Evolutionary conservation across 23 tunicate species (phyloP), one percentile per base, ranked within the genome.

Genomic region (Ciona savignyi): DNA sequence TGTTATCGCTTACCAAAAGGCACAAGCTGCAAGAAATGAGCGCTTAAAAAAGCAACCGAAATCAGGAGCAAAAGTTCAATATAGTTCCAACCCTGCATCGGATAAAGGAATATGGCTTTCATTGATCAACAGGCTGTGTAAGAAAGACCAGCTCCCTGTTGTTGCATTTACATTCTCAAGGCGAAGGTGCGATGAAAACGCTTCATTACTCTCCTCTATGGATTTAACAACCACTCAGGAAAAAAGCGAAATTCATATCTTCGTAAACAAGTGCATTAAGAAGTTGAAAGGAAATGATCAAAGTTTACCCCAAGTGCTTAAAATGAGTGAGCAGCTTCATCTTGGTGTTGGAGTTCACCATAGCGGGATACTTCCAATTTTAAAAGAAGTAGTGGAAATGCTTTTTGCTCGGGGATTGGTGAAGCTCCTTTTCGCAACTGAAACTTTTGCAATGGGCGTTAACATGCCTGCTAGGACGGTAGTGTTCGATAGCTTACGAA

Each of bases 391-490:
- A 26, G 71, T 95, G 24, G 99, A 95, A 70, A 80, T 95, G 90
- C 76, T 95, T 42, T 95, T 95, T 77, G 64, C 99, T 3, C 80
- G 89, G 42, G 99, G 99, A 32, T 63, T 95, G 23, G 99, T 95
- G 19, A 95, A 95, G 96, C 72, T 95, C 4, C 73, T 95, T 0
- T 95, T 95, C 51, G 99, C 99, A 33, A 95, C 99, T 23, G 99
- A 95, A 74, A 95, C 99, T 1, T 95, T 95, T 68, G 99, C 99
- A 19, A 95, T 95, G 99, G 99, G 99, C 4, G 99, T 95, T 23
- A 95, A 95, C 78, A 95, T 95, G 99, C 99, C 99, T 4, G 99
- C 99, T 1, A 81, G 99, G 24, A 88, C 93, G 29, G 99, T 95
- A 24, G 93, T 86, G 33, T 95, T 95, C 61, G 99, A 95, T 63